Evolutionary conservation across 2,888 invertebrate species (phyloP).

Genomic region (Agrotis exclamationis): DNA sequence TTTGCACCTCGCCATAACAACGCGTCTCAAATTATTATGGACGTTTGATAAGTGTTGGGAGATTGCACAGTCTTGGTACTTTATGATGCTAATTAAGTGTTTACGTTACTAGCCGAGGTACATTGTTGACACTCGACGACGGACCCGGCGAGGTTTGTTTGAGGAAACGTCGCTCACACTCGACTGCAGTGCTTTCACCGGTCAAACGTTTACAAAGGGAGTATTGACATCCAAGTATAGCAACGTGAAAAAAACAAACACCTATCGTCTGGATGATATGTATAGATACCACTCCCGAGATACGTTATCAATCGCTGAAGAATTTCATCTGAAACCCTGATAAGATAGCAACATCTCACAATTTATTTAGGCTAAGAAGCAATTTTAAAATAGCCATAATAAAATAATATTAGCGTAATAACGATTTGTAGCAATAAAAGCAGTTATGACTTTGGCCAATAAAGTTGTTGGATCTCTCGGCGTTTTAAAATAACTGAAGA

Average conservation of each 20-base stretch:
- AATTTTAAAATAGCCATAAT: constrained; percentile 81
- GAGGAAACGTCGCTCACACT: constrained; percentile 76
- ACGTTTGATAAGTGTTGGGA: constrained; percentile 91
- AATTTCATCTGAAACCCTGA: constrained; percentile 76
- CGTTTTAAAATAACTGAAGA: constrained; percentile 89
- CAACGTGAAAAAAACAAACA: constrained; percentile 64
- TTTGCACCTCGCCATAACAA: constrained; percentile 92
- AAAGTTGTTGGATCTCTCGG: constrained; percentile 84
- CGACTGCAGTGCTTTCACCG: constrained; percentile 77
- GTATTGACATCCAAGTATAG: constrained; percentile 70
- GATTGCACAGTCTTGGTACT: constrained; percentile 89
- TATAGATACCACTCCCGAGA: constrained; percentile 65
- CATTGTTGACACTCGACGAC: constrained; percentile 77
- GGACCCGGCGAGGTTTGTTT: constrained; percentile 73
- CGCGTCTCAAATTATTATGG: constrained; percentile 92
- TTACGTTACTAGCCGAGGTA: constrained; percentile 79
- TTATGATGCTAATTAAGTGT: constrained; percentile 90
- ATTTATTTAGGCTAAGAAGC: constrained; percentile 80
- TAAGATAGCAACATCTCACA: constrained; percentile 77
- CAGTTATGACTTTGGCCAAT: constrained; percentile 87
- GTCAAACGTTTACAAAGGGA: constrained; percentile 68
- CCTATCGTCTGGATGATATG: constrained; percentile 64
- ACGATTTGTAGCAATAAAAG: constrained; percentile 88
- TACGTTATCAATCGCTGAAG: constrained; percentile 69
- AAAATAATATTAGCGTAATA: constrained; percentile 88